These are phyloP conservation scores for Bemisia tabaci DNA, from an alignment of 1,140 invertebrate genomes.

Conservation along the genomic window DNA sequence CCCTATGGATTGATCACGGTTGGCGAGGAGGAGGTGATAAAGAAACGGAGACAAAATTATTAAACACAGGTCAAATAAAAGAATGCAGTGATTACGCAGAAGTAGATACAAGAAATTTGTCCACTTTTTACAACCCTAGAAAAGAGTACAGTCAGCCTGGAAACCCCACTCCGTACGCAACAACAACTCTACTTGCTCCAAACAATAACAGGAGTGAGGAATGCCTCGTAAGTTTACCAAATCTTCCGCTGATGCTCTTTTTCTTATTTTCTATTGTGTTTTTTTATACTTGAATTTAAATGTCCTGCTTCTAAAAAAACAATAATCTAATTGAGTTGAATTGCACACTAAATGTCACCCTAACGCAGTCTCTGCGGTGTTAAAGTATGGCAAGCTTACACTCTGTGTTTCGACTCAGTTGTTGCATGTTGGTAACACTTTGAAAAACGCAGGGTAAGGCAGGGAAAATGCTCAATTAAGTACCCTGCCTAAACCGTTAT, in stretches of 20 bases:
- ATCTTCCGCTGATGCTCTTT: background rate
- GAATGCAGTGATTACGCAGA: constrained; percentile 57
- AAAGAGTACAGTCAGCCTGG: constrained; percentile 34
- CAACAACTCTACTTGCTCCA: constrained; percentile 47
- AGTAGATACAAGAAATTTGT: constrained; percentile 55
- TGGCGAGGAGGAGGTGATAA: constrained; percentile 48
- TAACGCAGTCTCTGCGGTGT: constrained; percentile 4
- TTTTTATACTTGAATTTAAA: constrained; percentile 8
- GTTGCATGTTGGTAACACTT: too few species aligned
- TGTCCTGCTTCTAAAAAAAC: constrained; percentile 1
- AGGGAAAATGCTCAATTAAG: too few species aligned
- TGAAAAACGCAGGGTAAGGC: too few species aligned
- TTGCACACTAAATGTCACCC: too few species aligned
- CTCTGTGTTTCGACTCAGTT: too few species aligned
- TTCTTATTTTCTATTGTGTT: constrained; percentile 9
- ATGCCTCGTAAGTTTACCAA: constrained; percentile 33
- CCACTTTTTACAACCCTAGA: constrained; percentile 63
- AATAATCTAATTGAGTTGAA: too few species aligned
- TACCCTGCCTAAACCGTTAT: too few species aligned
- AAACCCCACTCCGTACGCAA: constrained; percentile 68
- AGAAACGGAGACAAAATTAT: constrained; percentile 46
- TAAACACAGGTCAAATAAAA: constrained; percentile 34
- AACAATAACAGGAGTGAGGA: constrained; percentile 18
- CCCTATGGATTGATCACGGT: constrained; percentile 58
- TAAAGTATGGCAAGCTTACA: constrained; percentile 2